These are phyloP conservation scores for Coccyzus lansbergi DNA, from an alignment of 2,797 vertebrate genomes.

Conservation along the genomic window DNA sequence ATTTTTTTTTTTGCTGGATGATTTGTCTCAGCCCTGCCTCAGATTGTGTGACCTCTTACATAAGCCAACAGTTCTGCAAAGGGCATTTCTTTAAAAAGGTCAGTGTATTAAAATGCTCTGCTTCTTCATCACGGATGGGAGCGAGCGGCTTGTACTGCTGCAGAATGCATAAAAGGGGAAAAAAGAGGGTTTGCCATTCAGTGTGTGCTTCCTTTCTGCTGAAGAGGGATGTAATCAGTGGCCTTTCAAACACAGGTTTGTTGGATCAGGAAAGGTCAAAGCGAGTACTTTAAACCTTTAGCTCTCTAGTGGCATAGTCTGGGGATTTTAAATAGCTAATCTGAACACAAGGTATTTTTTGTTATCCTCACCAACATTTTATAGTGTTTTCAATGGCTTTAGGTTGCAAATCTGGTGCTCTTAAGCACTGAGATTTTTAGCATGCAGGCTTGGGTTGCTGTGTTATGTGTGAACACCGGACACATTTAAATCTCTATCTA, in stretches of 20 bases:
- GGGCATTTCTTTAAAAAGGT: constrained; percentile 18
- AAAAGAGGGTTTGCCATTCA: neutral
- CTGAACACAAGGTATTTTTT: neutral
- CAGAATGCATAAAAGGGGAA: neutral
- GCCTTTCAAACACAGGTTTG: neutral
- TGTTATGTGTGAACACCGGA: neutral
- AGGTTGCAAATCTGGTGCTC: neutral
- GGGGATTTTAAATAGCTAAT: neutral
- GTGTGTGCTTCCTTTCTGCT: neutral
- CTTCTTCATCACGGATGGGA: neutral
- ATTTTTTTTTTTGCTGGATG: neutral
- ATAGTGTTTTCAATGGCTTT: neutral
- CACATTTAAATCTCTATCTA: neutral
- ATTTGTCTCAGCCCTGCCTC: neutral
- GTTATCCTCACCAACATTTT: neutral
- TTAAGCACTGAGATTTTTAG: neutral
- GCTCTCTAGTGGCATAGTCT: neutral
- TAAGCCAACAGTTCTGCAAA: neutral
- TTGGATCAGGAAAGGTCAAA: constrained; percentile 14
- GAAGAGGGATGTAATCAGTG: neutral
- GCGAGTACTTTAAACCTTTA: neutral
- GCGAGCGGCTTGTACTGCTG: neutral
- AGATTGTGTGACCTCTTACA: neutral
- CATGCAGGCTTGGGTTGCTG: neutral
- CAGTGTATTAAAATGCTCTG: neutral